These are phyloP conservation scores for Sebastes jordani DNA, from an alignment of 2,797 vertebrate species.

Conservation along the genomic window DNA sequence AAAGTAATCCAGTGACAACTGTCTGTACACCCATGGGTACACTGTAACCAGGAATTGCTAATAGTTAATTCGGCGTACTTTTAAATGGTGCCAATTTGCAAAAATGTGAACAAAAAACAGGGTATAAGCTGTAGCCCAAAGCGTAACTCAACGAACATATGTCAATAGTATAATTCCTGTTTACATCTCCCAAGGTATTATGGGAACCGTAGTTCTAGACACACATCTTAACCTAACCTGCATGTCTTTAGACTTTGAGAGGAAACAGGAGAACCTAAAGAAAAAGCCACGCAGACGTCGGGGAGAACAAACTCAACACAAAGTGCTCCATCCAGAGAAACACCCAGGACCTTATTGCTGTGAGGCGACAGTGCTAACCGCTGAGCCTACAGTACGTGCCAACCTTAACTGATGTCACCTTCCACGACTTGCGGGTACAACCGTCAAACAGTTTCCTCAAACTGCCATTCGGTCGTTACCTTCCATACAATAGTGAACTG, in stretches of 20 bases:
- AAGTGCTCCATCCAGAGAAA: constrained; percentile 25
- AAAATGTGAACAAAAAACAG: neutral
- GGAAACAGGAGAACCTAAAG: neutral
- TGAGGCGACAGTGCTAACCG: constrained; percentile 26
- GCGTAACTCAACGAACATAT: neutral
- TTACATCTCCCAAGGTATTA: neutral
- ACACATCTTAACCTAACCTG: neutral
- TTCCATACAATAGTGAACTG: neutral
- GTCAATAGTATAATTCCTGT: neutral
- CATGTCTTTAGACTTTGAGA: neutral
- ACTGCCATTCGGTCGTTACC: constrained; percentile 8
- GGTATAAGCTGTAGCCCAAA: neutral
- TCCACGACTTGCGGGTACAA: neutral
- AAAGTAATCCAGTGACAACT: neutral
- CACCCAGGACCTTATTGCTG: constrained; percentile 18
- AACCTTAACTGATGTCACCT: constrained; percentile 38
- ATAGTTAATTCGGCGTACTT: neutral
- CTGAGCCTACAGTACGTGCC: neutral
- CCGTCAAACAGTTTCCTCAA: constrained; percentile 12
- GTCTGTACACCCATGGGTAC: neutral
- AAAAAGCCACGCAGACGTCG: neutral
- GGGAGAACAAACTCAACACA: neutral
- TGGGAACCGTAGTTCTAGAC: neutral
- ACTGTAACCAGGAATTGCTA: neutral
- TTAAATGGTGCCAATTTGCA: neutral